These are phyloP conservation scores for Solenopsis invicta DNA, from an alignment of 1,140 invertebrate genomes.

Conservation along the genomic window DNA sequence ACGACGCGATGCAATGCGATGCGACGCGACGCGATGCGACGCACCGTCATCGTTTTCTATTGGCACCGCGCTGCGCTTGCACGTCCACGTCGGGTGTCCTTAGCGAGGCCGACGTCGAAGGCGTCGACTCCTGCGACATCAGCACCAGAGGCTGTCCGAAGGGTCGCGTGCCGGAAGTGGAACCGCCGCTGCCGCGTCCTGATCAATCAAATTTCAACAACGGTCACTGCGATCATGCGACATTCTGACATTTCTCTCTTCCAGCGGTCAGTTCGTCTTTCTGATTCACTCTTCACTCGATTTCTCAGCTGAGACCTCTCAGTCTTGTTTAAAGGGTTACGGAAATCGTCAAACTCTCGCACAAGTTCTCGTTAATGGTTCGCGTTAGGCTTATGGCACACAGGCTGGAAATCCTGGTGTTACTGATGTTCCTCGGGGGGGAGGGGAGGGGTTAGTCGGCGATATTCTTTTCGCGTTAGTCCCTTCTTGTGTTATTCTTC, in stretches of 20 bases:
- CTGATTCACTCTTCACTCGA: slow-evolving; percentile 13
- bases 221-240: slow-evolving; percentile 58
- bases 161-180: slow-evolving; percentile 89
- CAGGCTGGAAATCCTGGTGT: slow-evolving; percentile 17
- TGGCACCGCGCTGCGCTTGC: slow-evolving; percentile 65
- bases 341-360: slow-evolving; percentile 30
- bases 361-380: slow-evolving; percentile 30
- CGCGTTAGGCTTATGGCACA: slow-evolving; percentile 20
- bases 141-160: slow-evolving; percentile 92
- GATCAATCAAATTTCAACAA: slow-evolving; percentile 79
- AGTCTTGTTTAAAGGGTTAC: slow-evolving; percentile 28
- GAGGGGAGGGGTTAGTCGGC: slow-evolving; percentile 44
- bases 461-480: slow-evolving; percentile 42
- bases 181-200: slow-evolving; percentile 83
- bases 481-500: not conserved
- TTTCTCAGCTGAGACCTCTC: slow-evolving; percentile 16
- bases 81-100: slow-evolving; percentile 46
- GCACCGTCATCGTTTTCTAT: slow-evolving; percentile 79
- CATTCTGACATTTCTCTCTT: not conserved
- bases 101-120: slow-evolving; percentile 84
- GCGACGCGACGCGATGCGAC: not conserved
- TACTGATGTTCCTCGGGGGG: not conserved
- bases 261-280: not conserved
- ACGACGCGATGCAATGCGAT: not conserved
- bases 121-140: slow-evolving; percentile 82